Base-by-base conservation (phyloP, 2,113 vertebrate genomes). In the Rhegmatorhina hoffmannsi region DNA sequence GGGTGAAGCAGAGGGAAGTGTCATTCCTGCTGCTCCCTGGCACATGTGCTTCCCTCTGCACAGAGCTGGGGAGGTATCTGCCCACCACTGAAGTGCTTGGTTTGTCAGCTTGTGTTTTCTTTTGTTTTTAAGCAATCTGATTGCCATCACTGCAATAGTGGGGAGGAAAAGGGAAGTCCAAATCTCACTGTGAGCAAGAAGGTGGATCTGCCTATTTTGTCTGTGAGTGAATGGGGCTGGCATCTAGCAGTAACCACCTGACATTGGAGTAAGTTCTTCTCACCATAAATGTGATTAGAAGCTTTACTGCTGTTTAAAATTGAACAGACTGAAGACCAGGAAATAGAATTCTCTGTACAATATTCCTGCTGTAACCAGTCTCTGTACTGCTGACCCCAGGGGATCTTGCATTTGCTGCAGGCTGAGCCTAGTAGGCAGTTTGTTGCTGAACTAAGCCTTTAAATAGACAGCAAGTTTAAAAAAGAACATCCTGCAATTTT, bases 331-430 rank as follows among this genome's bases (percentile, higher is more conserved):
- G 80, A 84, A 91, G 66, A 95, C 16, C 40, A 82, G 81, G 46
- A 92, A 94, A 84, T 82, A 89, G 2, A 84, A 29, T 58, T 90
- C 29, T 55, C 44, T 83, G 29, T 72, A 59, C 84, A 96, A 94
- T 81, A 82, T 87, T 95, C 66, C 73, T 94, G 80, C 85, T 89
- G 31, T 95, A 95, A 69, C 67, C 67, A 62, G 58, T 34, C 36
- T 87, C 60, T 84, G 28, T 93, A 34, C 43, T 69, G 62, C 70
- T 92, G 72, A 82, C 74, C 73, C 53, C 83, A 53, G 84, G 90
- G 84, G 70, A 93, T 78, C 62, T 62, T 85, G 59, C 53, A 38
- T 69, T 88, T 95, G 80, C 93, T 93, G 90, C 88, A 66, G 83
- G 90, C 74, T 75, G 75, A 87, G 83, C 75, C 85, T 78, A 14